Evolutionary conservation across 2,797 vertebrate genomes (phyloP).

Genomic region (Synaphobranchus kaupii): DNA sequence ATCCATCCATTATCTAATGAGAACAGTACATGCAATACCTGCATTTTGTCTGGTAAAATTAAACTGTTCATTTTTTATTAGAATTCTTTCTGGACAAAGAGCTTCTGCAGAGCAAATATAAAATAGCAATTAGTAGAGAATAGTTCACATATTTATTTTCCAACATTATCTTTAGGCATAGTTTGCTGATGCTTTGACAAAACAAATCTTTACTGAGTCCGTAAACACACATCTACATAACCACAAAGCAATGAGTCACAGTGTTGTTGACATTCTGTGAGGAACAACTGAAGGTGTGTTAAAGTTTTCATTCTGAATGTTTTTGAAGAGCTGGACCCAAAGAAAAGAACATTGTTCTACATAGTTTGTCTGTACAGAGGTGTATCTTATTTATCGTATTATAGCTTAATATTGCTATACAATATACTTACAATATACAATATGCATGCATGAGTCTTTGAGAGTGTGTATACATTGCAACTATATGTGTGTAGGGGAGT

Average conservation of each 20-base stretch:
- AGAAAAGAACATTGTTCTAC: not conserved
- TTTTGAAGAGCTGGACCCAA: slow-evolving; percentile 5
- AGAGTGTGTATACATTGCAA: not conserved
- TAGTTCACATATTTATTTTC: not conserved
- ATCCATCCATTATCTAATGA: too few relatives aligned
- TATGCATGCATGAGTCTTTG: not conserved
- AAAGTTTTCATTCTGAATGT: not conserved
- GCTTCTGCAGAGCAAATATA: not conserved
- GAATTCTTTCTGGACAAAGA: not conserved
- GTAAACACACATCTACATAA: not conserved
- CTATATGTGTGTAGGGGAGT: not conserved
- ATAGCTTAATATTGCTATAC: too few relatives aligned
- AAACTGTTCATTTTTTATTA: not conserved
- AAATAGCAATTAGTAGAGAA: not conserved
- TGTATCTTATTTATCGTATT: not conserved
- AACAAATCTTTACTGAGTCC: not conserved
- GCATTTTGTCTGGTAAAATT: not conserved
- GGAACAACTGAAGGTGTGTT: not conserved
- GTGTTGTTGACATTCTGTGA: not conserved
- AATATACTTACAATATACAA: too few relatives aligned
- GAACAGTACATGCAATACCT: not conserved
- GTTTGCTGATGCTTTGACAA: not conserved
- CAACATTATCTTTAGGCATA: not conserved
- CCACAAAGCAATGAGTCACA: not conserved
- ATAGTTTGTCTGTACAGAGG: not conserved